Conservation (phyloP, 2,113 vertebrate genomes). For the Ifrita kowaldi region DNA sequence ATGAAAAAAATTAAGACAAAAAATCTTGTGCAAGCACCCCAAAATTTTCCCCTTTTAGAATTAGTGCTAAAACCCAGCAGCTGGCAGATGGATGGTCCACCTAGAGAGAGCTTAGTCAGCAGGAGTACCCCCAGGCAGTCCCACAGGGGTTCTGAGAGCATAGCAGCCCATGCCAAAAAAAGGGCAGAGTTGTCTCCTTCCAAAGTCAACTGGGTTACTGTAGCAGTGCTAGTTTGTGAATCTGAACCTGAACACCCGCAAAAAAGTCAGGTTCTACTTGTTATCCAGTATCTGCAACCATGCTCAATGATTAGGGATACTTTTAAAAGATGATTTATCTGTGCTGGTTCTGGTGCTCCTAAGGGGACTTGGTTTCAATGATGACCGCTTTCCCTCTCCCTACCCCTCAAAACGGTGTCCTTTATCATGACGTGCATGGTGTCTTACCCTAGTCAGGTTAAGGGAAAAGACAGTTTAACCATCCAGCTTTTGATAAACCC, state of each 20-base stretch:
- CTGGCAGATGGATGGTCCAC: neutral
- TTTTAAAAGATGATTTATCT: neutral
- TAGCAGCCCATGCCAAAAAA: neutral
- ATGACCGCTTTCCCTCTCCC: neutral
- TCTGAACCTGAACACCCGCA: accelerated
- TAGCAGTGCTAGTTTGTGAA: accelerated
- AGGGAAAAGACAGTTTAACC: neutral
- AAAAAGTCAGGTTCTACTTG: neutral
- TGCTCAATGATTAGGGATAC: neutral
- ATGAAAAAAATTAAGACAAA: neutral
- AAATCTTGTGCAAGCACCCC: neutral
- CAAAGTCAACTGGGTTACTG: accelerated
- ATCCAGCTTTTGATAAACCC: neutral
- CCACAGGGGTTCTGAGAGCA: neutral
- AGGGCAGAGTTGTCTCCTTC: neutral
- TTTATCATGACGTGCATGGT: neutral
- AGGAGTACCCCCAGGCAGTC: too few species aligned
- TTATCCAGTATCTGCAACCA: neutral
- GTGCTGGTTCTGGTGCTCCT: neutral
- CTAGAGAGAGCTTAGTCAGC: neutral
- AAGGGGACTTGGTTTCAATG: accelerated
- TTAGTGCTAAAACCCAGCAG: neutral
- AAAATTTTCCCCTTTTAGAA: neutral
- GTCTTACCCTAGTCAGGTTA: neutral
- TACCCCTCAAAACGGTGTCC: neutral